These are phyloP conservation scores for Rotaria socialis DNA, from an alignment of 2,888 invertebrate species.

Conservation along the genomic window DNA sequence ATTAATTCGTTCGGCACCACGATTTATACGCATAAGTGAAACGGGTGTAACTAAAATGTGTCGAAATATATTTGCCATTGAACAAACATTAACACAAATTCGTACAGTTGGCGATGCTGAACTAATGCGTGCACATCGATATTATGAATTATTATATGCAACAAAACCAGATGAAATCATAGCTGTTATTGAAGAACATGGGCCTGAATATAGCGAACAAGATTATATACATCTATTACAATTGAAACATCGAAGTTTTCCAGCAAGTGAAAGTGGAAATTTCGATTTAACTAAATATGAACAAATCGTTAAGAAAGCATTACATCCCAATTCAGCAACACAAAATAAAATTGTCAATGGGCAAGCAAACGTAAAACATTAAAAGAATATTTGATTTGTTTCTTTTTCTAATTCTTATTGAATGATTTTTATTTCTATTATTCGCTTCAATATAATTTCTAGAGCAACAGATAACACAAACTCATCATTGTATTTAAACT, in stretches of 20 bases:
- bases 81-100: conserved; percentile 45
- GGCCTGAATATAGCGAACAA: conserved; percentile 37
- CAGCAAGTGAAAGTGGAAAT: conserved; percentile 38
- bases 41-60: conserved; percentile 46
- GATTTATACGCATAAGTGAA: conserved; percentile 41
- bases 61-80: conserved; percentile 45
- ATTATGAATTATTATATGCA: conserved; percentile 44
- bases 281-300: conserved; percentile 21
- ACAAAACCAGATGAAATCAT: conserved; percentile 46
- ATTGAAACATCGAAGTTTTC: conserved; percentile 42
- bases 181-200: conserved; percentile 41
- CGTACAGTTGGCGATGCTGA: conserved; percentile 42
- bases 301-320: not conserved
- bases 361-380: not conserved
- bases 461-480: not conserved
- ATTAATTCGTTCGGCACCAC: conserved; percentile 40
- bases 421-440: not conserved
- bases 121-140: conserved; percentile 45
- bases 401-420: not conserved
- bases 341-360: conserved; percentile 10
- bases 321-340: not conserved
- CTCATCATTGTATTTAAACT: not conserved
- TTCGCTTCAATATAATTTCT: not conserved
- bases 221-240: conserved; percentile 43
- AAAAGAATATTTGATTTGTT: not conserved